Conservation (phyloP, 2,113 vertebrate genomes). For the Meleagris gallopavo region DNA sequence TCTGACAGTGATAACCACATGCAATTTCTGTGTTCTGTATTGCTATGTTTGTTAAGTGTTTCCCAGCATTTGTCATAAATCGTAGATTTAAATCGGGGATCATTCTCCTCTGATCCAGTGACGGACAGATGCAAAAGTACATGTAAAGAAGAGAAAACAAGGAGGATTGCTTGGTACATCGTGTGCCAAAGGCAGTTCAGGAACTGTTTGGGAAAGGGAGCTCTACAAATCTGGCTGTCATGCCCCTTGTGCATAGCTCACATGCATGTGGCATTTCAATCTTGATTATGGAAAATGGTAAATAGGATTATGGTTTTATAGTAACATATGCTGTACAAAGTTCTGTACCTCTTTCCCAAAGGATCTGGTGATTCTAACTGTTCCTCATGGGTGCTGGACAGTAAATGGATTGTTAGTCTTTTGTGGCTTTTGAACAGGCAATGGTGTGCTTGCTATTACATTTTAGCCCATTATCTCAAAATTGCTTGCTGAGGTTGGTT, state of each 20-base stretch:
- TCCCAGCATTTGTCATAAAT: neutral
- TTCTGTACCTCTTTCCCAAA: neutral
- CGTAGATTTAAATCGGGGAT: neutral
- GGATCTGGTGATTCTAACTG: neutral
- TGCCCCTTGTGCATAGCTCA: neutral
- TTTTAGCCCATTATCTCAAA: neutral
- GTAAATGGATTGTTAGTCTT: neutral
- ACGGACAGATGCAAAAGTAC: neutral
- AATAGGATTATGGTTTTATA: neutral
- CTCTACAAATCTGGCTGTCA: neutral
- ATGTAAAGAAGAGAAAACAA: neutral
- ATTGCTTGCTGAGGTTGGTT: neutral
- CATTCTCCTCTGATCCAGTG: neutral
- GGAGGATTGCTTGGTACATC: neutral
- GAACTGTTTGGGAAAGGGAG: neutral
- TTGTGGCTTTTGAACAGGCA: neutral
- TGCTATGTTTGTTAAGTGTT: neutral
- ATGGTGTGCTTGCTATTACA: neutral
- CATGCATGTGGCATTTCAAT: neutral
- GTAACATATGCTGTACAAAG: neutral
- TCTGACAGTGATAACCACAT: neutral
- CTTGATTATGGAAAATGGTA: neutral
- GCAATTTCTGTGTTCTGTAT: neutral
- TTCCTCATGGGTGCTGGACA: neutral
- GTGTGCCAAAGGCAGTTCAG: neutral